phyloP scores from a whole-genome alignment of 2,888 invertebrate genomes.

The Cheilosia variabilis region DNA sequence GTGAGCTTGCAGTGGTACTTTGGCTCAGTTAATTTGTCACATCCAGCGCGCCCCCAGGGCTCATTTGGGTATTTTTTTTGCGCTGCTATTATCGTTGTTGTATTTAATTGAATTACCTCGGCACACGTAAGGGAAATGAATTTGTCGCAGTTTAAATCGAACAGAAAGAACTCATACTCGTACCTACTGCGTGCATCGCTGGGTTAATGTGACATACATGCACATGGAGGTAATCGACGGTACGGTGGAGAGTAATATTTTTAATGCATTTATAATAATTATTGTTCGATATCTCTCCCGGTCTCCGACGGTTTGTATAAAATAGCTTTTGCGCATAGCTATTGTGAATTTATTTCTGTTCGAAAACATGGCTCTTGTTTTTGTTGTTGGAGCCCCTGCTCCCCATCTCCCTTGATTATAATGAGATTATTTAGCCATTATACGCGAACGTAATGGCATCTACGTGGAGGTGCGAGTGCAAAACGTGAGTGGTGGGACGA shows the following conservation, averaged over 20 bases:
- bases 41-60: constrained; percentile 14
- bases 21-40: constrained; percentile 55
- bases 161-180: constrained; percentile 52
- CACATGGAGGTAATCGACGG: constrained; percentile 12
- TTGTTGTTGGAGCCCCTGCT: background rate
- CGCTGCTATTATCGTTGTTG: constrained; percentile 46
- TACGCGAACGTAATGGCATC: constrained; percentile 59
- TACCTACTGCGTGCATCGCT: constrained; percentile 21
- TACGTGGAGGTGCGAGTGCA: constrained; percentile 26
- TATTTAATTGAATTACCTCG: constrained; percentile 72
- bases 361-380: constrained; percentile 22
- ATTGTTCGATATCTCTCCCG: constrained; percentile 46
- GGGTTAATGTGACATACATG: constrained; percentile 25
- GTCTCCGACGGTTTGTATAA: constrained; percentile 21
- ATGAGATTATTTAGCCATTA: constrained; percentile 74
- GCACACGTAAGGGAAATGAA: constrained; percentile 71
- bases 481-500: constrained; percentile 52
- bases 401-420: constrained; percentile 46
- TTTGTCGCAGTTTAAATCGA: constrained; percentile 66
- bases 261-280: constrained; percentile 69
- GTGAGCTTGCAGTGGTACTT: constrained; percentile 20
- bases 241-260: constrained; percentile 43
- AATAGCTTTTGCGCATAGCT: constrained; percentile 31
- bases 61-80: constrained; percentile 38
- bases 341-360: constrained; percentile 50